Evolutionary conservation across 2,888 invertebrate genomes (phyloP).

Genomic region (Cylloceria caligata): DNA sequence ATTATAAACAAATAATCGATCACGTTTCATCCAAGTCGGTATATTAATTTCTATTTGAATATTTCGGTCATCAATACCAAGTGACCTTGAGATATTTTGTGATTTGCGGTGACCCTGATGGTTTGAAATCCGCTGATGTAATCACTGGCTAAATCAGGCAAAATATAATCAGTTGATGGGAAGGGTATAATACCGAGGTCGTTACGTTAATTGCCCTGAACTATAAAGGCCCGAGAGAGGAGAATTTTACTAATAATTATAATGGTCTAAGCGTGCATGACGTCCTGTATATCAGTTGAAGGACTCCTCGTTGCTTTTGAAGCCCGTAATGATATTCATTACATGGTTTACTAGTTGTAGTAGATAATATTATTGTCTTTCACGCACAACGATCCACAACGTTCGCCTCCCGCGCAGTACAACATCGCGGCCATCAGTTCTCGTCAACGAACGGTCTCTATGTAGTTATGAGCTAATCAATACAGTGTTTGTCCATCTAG

Average conservation of each 20-base stretch:
- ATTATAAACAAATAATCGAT: neutral
- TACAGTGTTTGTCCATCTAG: neutral
- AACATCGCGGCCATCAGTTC: neutral
- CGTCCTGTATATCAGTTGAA: neutral
- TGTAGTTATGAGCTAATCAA: neutral
- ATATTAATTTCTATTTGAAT: neutral
- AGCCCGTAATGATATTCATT: neutral
- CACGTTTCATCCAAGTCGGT: neutral
- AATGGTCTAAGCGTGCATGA: constrained; percentile 28
- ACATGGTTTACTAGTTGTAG: neutral
- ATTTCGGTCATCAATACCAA: constrained; percentile 19
- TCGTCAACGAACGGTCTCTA: neutral
- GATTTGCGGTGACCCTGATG: constrained; percentile 19
- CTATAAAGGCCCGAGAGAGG: constrained; percentile 13
- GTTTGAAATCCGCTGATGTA: neutral
- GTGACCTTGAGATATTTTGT: constrained; percentile 21
- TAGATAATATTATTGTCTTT: neutral
- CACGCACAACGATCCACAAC: too few relatives aligned
- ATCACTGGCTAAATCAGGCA: constrained; percentile 11
- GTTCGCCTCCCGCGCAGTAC: too few relatives aligned
- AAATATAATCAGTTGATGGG: constrained; percentile 54
- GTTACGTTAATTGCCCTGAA: constrained; percentile 53
- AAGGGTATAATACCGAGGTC: constrained; percentile 54
- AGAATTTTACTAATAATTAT: constrained; percentile 41
- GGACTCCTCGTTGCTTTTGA: constrained; percentile 16